Evolutionary conservation across 2,113 vertebrate genomes (phyloP).

Genomic region (Sapajus apella): DNA sequence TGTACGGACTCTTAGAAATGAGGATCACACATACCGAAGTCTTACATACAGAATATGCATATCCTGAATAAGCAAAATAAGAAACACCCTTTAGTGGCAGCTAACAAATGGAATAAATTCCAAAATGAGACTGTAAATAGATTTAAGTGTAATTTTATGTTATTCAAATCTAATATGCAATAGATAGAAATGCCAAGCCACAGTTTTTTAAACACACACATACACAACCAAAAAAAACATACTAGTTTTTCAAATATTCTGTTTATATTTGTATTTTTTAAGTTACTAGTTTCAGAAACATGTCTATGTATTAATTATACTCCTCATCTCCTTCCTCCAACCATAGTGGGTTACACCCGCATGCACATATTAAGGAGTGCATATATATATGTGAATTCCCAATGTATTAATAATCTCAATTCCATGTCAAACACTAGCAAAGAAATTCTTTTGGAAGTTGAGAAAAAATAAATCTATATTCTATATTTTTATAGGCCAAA

Average conservation of each 20-base stretch:
- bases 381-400: background rate
- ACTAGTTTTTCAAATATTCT: background rate
- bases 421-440: background rate
- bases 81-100: background rate
- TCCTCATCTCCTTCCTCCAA: rapidly evolving
- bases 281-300: background rate
- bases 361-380: background rate
- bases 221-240: background rate
- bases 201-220: background rate
- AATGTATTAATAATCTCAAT: background rate
- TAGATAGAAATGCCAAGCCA: background rate
- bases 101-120: constrained; percentile 46
- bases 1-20: background rate
- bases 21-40: background rate
- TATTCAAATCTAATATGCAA: constrained; percentile 16
- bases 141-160: constrained; percentile 38
- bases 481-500: background rate
- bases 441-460: background rate
- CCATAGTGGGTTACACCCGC: rapidly evolving
- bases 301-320: background rate
- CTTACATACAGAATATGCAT: background rate
- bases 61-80: background rate
- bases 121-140: constrained; percentile 1
- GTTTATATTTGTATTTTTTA: background rate
- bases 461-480: background rate